Conservation (phyloP, 2,113 vertebrate genomes). For the Eupsittula cactorum region DNA sequence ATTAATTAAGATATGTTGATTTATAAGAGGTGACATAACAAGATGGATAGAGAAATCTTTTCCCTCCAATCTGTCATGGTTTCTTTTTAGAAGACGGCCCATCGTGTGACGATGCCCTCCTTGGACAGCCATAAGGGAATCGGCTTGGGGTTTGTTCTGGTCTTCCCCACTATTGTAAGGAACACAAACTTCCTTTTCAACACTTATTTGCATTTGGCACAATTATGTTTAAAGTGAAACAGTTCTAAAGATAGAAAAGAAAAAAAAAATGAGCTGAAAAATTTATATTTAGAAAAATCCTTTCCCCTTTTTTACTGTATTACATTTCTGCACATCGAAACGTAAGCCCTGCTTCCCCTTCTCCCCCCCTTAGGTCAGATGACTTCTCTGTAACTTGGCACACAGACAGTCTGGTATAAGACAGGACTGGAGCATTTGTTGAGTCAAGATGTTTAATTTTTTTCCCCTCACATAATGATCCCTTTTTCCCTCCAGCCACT, state of each 20-base stretch:
- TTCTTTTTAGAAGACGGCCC: background rate
- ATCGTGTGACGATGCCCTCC: background rate
- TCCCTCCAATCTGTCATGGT: slow-evolving; percentile 64
- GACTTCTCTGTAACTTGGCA: slow-evolving; percentile 70
- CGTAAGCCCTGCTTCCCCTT: slow-evolving; percentile 11
- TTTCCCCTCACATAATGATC: slow-evolving; percentile 77
- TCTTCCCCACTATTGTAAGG: background rate
- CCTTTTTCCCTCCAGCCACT: slow-evolving; percentile 77
- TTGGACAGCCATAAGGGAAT: background rate
- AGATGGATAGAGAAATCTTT: slow-evolving; percentile 75
- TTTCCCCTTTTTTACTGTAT: slow-evolving; percentile 72
- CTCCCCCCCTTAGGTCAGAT: slow-evolving; percentile 53
- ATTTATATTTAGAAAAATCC: slow-evolving; percentile 47
- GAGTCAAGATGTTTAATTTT: slow-evolving; percentile 69
- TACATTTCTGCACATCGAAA: slow-evolving; percentile 22
- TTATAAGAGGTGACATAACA: slow-evolving; percentile 71
- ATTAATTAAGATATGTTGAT: slow-evolving; percentile 53
- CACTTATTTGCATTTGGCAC: slow-evolving; percentile 65
- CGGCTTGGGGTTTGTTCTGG: background rate
- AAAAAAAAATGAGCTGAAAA: slow-evolving; percentile 65
- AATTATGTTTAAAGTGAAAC: background rate
- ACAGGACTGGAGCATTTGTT: slow-evolving; percentile 67
- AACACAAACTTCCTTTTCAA: background rate
- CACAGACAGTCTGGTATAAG: slow-evolving; percentile 71
- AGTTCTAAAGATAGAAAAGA: slow-evolving; percentile 30